Percentiles rank a stretch among this genome's conserved stretches.
These are phyloP conservation scores for Drosophila lutescens DNA, from an alignment of 2,888 invertebrate species.

Conservation along the genomic window DNA sequence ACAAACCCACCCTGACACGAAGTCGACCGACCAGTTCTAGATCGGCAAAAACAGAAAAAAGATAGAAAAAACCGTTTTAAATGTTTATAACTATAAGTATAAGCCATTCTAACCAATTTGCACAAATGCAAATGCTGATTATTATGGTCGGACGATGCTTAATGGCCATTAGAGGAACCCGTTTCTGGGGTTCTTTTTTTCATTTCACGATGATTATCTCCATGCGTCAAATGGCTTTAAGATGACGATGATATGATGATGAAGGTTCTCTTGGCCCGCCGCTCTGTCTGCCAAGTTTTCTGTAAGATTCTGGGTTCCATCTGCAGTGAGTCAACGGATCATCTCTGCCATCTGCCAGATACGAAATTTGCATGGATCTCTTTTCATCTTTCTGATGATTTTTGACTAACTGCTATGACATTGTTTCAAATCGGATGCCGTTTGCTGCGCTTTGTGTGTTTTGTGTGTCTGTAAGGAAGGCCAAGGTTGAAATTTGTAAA, in stretches of 20 bases:
- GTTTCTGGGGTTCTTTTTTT: conserved; percentile 22
- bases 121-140: conserved; percentile 65
- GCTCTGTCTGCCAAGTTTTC: conserved; percentile 54
- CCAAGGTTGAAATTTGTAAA: conserved; percentile 78
- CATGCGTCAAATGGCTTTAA: conserved; percentile 15
- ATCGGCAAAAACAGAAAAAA: conserved; percentile 1
- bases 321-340: conserved; percentile 25
- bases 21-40: conserved; percentile 14
- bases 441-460: conserved; percentile 62
- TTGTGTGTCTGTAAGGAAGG: conserved; percentile 57
- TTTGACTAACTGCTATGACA: conserved; percentile 65
- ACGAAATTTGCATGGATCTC: background rate
- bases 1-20: conserved; percentile 43
- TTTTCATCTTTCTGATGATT: conserved; percentile 7
- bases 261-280: conserved; percentile 49
- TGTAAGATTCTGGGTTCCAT: conserved; percentile 58
- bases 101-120: conserved; percentile 69
- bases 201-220: conserved; percentile 11
- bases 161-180: conserved; percentile 47
- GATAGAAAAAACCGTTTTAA: conserved; percentile 54
- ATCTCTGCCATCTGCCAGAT: conserved; percentile 2
- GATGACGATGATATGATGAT: conserved; percentile 11
- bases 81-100: conserved; percentile 64
- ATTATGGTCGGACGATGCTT: conserved; percentile 35
- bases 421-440: conserved; percentile 61